Evolutionary conservation across 2,113 vertebrate species (phyloP), one percentile per base, ranked within the genome.

Genomic region (Dromas ardeola): DNA sequence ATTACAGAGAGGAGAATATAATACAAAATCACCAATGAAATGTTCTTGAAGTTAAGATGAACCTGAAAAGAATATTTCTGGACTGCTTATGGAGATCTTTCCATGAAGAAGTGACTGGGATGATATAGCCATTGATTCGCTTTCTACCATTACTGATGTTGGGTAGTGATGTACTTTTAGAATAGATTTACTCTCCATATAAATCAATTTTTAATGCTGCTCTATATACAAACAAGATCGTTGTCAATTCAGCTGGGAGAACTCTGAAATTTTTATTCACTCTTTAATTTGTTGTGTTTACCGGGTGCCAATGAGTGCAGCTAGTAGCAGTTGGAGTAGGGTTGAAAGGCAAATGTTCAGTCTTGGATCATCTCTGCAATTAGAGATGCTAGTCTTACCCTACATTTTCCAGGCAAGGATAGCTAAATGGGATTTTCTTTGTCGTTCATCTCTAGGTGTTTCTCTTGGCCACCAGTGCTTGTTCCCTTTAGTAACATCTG

Each of bases 281-380:
- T 70, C 61, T 86, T 92, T 61, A 95, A 72, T 96, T 91, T 91
- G 40, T 94, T 95, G 29, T 76, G 53, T 72, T 95, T 89, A 76
- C 62, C 30, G 91, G 73, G 77, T 94, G 63, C 71, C 59, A 88
- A 19, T 73, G 94, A 65, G 66, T 56, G 25, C 74, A 91, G 56
- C 49, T 93, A 87, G 52, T 80, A 77, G 81, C 65, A 61, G 62
- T n/a, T 93, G 63, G 49, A 93, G 15, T 72, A 80, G 58, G 45
- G 17, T n/a, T 93, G 81, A 90, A 84, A 96, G 79, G 36, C 62
- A 80, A 77, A 45, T 45, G 22, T 90, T 76, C 67, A 79, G 53
- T 69, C 32, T 91, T 91, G 74, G 74, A 53, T 89, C 53, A n/a
- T 66, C 70, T 84, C 88, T 86, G 50, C 43, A 53, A 12, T 86